A percentile compares a stretch with the other conserved stretches of the same genome.
phyloP scores from a whole-genome alignment of 2,888 invertebrate genomes.

The Cerastis rubricosa region DNA sequence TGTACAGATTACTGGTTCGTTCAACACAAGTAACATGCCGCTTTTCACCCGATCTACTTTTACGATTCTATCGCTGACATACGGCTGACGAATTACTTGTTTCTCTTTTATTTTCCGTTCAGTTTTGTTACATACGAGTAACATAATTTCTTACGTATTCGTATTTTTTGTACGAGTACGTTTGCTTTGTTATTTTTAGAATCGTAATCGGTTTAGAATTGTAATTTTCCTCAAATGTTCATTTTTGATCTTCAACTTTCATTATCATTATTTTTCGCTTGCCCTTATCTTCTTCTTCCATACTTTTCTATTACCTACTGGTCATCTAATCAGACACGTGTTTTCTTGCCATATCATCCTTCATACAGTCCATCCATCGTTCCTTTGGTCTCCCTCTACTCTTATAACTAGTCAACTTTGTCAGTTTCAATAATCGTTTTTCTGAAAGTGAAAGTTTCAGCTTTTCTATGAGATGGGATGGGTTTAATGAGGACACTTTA shows the following conservation, averaged over 20 bases:
- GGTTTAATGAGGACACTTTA: not conserved
- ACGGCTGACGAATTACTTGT: constrained; percentile 52
- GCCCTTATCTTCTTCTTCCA: no score
- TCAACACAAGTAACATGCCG: constrained; percentile 19
- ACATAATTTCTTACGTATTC: constrained; percentile 25
- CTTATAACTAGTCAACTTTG: not conserved
- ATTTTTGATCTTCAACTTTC: not conserved
- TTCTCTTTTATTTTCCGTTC: constrained; percentile 50
- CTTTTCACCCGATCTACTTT: constrained; percentile 50
- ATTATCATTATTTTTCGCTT: no score
- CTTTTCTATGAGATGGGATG: not conserved
- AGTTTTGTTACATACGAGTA: constrained; percentile 16
- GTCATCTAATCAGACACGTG: no score
- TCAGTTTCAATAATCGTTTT: not conserved
- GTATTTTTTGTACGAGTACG: not conserved
- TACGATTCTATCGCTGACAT: constrained; percentile 41
- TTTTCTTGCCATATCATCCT: no score
- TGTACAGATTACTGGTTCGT: constrained; percentile 10
- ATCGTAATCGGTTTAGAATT: not conserved
- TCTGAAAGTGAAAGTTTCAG: not conserved
- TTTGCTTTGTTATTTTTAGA: constrained; percentile 1
- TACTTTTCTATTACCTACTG: no score
- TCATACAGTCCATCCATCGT: no score
- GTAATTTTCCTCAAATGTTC: not conserved
- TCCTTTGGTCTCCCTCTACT: no score